Evolutionary conservation across 92 coral and sea anemone species (phyloP), one percentile per base, ranked within the genome.

Genomic region (Phenganax marumi): DNA sequence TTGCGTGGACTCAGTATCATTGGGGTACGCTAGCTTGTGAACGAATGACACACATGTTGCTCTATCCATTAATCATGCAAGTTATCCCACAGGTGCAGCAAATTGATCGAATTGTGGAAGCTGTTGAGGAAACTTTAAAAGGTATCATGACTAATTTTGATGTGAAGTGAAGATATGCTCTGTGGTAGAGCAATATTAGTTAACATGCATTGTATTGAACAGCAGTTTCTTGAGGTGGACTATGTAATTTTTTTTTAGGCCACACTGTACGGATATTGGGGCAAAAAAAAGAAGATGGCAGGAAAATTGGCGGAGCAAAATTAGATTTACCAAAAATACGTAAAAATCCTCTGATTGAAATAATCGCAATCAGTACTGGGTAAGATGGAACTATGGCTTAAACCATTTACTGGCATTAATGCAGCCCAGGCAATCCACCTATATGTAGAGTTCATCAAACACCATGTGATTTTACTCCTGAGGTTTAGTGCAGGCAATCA

Each of bases 31-130:
- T 17, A 17, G 56, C 50, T 17, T 49, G 56, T 72, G 8, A 16
- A 47, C 56, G 43, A 64, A 8, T 58, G 8, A 6, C 22, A 14
- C 65, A 58, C 14, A 60, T 7, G 43, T 33, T 33, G 43, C 3
- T 33, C 43, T 33, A 33, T 33, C 43, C 43, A 33, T 33, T 33
- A 18, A 60, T 16, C 66, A 60, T 60, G 14, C 24, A 1, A 56
- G 63, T 11, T 14, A 16, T 11, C 47, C 82, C n/a, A 18, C 76
- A 94, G 98, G 98, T 94, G 58, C 98, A 94, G 86, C 98, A 94
- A 86, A 94, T 94, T 87, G 98, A 94, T 87, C 85, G 98, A 70
- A 93, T 94, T 10, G 98, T 94, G 51, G 98, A 94, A 73, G 98
- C 93, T 50, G 98, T 94, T 5, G 98, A 94, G 39, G 98, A 94